phyloP scores from a whole-genome alignment of 2,888 invertebrate genomes.

The Automeris io region DNA sequence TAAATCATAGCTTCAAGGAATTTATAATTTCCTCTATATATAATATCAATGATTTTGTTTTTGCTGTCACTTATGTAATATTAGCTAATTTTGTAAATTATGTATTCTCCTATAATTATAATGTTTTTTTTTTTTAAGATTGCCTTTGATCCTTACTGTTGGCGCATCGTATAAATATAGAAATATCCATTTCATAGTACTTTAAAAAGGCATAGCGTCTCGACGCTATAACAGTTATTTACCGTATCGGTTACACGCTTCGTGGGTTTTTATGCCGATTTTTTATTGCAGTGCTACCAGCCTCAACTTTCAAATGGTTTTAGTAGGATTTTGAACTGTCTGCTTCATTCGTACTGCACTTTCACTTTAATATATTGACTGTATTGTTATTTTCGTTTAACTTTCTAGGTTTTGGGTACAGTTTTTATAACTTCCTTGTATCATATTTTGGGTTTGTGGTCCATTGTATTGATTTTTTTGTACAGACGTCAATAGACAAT shows the following conservation, averaged over 20 bases:
- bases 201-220: no score
- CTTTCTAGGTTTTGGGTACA: not conserved
- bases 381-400: not conserved
- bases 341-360: not conserved
- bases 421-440: not conserved
- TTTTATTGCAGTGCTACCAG: constrained; percentile 14
- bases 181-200: no score
- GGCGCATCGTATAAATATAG: no score
- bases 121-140: not conserved
- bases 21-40: no score
- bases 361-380: not conserved
- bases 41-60: no score
- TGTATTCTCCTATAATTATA: no score
- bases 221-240: constrained; percentile 7
- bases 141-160: not conserved
- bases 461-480: no score
- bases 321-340: not conserved
- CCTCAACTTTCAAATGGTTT: not conserved
- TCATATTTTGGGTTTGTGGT: no score
- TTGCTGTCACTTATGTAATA: no score
- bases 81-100: no score
- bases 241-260: constrained; percentile 11
- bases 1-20: no score
- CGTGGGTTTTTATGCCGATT: constrained; percentile 15
- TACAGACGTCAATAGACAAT: no score